Evolutionary conservation across 2,797 vertebrate species (phyloP).

Genomic region (Rhabdomys pumilio): DNA sequence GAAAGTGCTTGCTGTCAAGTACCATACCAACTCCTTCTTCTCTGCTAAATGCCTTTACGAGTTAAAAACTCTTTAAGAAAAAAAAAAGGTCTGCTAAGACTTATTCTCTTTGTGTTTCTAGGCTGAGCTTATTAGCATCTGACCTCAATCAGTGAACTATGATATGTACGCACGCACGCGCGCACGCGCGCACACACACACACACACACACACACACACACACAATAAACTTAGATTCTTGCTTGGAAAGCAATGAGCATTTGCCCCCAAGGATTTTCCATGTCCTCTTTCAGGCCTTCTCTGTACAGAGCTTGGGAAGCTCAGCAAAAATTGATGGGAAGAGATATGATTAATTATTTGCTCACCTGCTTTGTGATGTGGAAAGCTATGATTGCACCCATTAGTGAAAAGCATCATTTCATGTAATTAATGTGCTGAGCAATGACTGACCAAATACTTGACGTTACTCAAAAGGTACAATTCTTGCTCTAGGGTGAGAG

Average conservation of each 20-base stretch:
- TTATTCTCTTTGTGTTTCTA: constrained; percentile 63
- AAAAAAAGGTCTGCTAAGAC: constrained; percentile 1
- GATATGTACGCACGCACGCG: background rate
- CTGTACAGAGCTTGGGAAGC: constrained; percentile 53
- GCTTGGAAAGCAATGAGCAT: constrained; percentile 71
- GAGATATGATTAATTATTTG: constrained; percentile 78
- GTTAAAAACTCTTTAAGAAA: background rate
- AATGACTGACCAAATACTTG: constrained; percentile 63
- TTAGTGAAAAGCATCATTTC: constrained; percentile 67
- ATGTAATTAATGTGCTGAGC: constrained; percentile 59
- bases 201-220: too few species aligned
- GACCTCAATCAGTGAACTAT: constrained; percentile 58
- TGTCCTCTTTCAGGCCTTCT: constrained; percentile 51
- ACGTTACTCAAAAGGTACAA: constrained; percentile 1
- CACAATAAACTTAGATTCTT: constrained; percentile 47
- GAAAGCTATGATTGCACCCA: constrained; percentile 52
- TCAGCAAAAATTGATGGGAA: constrained; percentile 73
- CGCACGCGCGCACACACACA: too few species aligned
- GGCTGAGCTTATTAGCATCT: constrained; percentile 70
- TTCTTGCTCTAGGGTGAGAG: constrained; percentile 53
- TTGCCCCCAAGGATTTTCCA: constrained; percentile 60
- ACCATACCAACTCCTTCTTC: constrained; percentile 38
- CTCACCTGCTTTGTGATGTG: constrained; percentile 67
- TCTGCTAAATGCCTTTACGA: constrained; percentile 41
- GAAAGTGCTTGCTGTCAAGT: constrained; percentile 53